Conservation (phyloP, 2,888 invertebrate species). For the Chymomyza amoena region DNA sequence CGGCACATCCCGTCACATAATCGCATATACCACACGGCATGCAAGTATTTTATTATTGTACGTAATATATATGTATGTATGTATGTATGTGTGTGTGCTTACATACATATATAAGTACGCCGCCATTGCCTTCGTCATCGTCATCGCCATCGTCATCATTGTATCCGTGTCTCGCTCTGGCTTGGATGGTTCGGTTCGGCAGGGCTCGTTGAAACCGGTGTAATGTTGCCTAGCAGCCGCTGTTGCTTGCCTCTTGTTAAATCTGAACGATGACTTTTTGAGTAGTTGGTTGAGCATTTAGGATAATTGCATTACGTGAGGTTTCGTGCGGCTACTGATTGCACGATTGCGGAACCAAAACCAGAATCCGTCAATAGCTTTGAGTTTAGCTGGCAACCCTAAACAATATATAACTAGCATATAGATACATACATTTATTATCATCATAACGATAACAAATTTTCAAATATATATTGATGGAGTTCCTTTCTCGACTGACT, state of each 20-base stretch:
- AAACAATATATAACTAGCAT: neutral
- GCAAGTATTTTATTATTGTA: constrained; percentile 6
- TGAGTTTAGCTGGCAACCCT: neutral
- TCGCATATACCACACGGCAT: neutral
- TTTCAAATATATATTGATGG: too few relatives aligned
- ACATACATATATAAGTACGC: constrained; percentile 1
- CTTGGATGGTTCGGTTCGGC: constrained; percentile 10
- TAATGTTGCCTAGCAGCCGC: constrained; percentile 3
- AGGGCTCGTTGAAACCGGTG: constrained; percentile 55
- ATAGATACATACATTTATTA: too few relatives aligned
- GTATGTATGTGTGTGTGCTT: neutral
- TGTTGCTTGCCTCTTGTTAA: constrained; percentile 66
- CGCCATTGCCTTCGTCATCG: constrained; percentile 17
- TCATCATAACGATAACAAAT: too few relatives aligned
- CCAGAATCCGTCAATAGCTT: neutral
- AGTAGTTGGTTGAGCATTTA: constrained; percentile 75
- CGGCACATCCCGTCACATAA: neutral
- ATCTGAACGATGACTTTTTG: constrained; percentile 76
- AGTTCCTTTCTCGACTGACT: neutral
- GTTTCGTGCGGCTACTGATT: constrained; percentile 43
- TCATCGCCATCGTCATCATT: constrained; percentile 27
- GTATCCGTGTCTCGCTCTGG: constrained; percentile 43
- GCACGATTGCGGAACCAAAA: constrained; percentile 38
- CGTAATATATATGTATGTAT: constrained; percentile 32
- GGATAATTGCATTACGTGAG: constrained; percentile 73